These are phyloP conservation scores for Vidua macroura DNA, from an alignment of 2,113 vertebrate genomes.

Conservation along the genomic window DNA sequence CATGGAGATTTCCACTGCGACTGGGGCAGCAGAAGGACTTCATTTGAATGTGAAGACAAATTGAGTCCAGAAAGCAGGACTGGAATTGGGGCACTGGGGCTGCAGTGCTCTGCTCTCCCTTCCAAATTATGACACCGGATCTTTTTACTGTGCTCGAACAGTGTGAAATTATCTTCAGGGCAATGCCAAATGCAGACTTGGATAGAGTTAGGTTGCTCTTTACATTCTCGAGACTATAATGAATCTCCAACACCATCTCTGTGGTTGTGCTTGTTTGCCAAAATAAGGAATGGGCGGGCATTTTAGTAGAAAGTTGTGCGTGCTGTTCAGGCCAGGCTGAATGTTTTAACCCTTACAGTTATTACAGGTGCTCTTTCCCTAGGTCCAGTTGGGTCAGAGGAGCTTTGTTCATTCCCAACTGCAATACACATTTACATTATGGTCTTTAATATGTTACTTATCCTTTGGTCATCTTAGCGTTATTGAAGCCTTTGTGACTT, in stretches of 20 bases:
- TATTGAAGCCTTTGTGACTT: neutral
- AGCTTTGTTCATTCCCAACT: neutral
- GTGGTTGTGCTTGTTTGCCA: neutral
- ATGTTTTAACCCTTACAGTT: neutral
- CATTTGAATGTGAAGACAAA: neutral
- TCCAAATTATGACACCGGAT: neutral
- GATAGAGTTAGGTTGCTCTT: neutral
- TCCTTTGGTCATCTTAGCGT: neutral
- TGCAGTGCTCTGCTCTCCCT: neutral
- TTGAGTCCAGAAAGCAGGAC: neutral
- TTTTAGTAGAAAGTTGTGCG: neutral
- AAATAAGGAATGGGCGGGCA: neutral
- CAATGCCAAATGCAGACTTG: neutral
- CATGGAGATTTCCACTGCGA: rapidly evolving
- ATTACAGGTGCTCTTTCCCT: neutral
- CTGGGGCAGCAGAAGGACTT: neutral
- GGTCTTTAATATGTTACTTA: neutral
- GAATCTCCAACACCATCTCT: neutral
- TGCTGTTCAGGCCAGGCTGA: neutral
- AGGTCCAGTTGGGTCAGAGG: neutral
- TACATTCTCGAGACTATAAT: neutral
- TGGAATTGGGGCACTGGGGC: neutral
- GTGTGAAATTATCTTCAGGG: constrained; percentile 6
- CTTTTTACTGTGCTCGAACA: rapidly evolving
- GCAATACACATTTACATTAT: rapidly evolving